Percentiles rank a stretch among this genome's conserved stretches.
Conservation (phyloP, 2,888 invertebrate genomes). For the Athalia circularis region DNA sequence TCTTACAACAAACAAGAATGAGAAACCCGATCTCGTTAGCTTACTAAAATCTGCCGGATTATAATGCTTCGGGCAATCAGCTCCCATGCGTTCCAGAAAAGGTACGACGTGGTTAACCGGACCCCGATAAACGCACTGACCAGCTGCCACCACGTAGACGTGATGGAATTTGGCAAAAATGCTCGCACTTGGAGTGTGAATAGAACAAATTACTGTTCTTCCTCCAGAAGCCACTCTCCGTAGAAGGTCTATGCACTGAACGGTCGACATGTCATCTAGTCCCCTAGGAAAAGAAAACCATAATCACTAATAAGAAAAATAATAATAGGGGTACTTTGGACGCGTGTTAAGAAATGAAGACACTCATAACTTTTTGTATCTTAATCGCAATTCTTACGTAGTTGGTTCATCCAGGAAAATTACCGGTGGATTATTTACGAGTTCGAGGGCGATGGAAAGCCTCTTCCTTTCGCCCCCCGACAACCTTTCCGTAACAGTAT, state of each 20-base stretch:
- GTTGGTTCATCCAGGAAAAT: conserved; percentile 98
- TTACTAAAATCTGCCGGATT: conserved; percentile 98
- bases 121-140: conserved; percentile 94
- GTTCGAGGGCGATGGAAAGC: conserved; percentile 93
- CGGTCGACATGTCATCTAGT: conserved; percentile 92
- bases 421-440: conserved; percentile 96
- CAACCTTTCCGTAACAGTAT: conserved; percentile 84
- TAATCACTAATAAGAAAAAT: not conserved
- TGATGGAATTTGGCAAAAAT: conserved; percentile 94
- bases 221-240: conserved; percentile 88
- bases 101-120: conserved; percentile 86
- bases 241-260: conserved; percentile 91
- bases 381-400: conserved; percentile 80
- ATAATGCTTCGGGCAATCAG: conserved; percentile 93
- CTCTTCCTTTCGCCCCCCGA: conserved; percentile 96
- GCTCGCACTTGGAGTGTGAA: conserved; percentile 97
- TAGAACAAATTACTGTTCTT: conserved; percentile 93
- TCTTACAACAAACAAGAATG: not conserved
- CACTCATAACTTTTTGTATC: no score
- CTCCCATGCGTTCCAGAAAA: conserved; percentile 84
- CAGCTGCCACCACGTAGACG: conserved; percentile 91
- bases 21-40: conserved; percentile 57
- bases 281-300: conserved; percentile 79
- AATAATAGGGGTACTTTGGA: conserved; percentile 24
- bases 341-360: not conserved